These are phyloP conservation scores for Sminthurides bifidus DNA, from an alignment of 1,140 invertebrate genomes.

Conservation along the genomic window DNA sequence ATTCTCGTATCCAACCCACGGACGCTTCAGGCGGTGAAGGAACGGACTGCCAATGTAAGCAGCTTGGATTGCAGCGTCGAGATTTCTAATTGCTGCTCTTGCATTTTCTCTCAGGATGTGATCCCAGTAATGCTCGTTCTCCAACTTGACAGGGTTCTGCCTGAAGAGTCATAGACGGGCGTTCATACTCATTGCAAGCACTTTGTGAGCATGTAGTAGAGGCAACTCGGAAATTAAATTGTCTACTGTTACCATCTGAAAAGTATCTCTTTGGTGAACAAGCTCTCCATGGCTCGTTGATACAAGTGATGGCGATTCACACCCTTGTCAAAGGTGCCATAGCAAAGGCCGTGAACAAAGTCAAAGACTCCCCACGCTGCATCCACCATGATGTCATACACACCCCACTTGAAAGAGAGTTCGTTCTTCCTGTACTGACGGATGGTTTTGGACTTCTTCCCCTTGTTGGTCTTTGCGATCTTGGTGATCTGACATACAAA, in stretches of 20 bases:
- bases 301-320: conserved; percentile 25
- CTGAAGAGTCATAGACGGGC: too few species aligned
- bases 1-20: too few species aligned
- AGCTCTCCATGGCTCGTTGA: conserved; percentile 14
- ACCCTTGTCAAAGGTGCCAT: conserved; percentile 8
- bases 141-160: background rate
- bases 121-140: conserved; percentile 10
- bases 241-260: conserved; percentile 16
- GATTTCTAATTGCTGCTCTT: conserved; percentile 13
- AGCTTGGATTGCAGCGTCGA: conserved; percentile 21
- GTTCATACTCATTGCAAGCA: background rate
- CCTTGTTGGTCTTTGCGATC: background rate
- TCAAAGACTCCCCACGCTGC: conserved; percentile 11
- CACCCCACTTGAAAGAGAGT: conserved; percentile 12
- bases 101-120: conserved; percentile 9
- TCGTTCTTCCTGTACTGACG: background rate
- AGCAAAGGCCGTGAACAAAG: conserved; percentile 26
- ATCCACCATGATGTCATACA: conserved; percentile 18
- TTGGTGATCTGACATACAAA: background rate
- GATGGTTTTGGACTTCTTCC: background rate
- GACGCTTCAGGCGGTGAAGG: conserved; percentile 2
- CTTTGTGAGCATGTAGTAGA: background rate
- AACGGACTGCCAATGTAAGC: conserved; percentile 20
- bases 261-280: conserved; percentile 20
- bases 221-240: background rate